These are phyloP conservation scores for Numida meleagris DNA, from an alignment of 2,113 vertebrate species.

Conservation along the genomic window DNA sequence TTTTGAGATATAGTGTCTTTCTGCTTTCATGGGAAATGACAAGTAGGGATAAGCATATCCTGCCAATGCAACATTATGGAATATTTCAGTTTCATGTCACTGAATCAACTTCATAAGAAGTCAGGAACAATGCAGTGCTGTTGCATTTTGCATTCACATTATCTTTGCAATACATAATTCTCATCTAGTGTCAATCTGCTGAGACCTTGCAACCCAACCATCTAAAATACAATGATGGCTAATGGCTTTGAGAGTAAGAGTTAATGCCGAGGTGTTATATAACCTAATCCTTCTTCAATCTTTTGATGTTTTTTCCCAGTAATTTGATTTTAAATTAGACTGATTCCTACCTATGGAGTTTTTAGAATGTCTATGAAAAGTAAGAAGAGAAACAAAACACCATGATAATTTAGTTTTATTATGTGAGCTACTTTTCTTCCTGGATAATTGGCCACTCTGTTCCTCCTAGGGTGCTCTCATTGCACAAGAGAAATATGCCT, in stretches of 20 bases:
- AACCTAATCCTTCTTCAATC: neutral
- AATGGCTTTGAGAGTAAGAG: neutral
- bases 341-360: neutral
- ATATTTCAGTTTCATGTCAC: neutral
- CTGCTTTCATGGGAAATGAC: neutral
- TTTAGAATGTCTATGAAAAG: neutral
- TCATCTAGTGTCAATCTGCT: neutral
- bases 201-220: neutral
- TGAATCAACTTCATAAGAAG: neutral
- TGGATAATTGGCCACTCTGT: neutral
- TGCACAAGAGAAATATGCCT: neutral
- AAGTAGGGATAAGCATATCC: neutral
- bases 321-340: neutral
- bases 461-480: neutral
- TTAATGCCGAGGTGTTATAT: neutral
- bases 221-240: neutral
- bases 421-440: neutral
- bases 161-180: neutral
- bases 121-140: neutral
- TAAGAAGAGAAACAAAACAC: neutral
- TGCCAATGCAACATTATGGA: neutral
- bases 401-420: constrained; percentile 3
- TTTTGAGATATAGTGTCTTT: neutral
- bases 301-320: neutral
- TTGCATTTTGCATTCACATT: neutral